A percentile compares a stretch with the other conserved stretches of the same genome.
These are phyloP conservation scores for Spialia ferax DNA, from an alignment of 2,888 invertebrate species.

Conservation along the genomic window DNA sequence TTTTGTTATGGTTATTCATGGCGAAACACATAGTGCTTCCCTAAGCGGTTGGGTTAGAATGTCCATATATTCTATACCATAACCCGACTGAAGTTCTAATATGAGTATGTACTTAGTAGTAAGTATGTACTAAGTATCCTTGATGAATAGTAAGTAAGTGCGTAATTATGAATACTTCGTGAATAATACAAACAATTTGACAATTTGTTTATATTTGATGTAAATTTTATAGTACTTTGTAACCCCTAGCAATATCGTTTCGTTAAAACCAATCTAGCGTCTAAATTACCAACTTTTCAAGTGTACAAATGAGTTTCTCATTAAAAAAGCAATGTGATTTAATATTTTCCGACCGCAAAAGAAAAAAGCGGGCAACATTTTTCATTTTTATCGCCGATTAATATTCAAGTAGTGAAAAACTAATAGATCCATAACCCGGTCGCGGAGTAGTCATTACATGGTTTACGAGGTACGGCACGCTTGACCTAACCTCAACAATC, in stretches of 20 bases:
- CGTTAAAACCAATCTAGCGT: neutral
- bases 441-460: slow-evolving; percentile 51
- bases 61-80: no score
- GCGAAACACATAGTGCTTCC: no score
- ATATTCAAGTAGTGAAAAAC: slow-evolving; percentile 49
- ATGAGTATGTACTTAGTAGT: no score
- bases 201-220: neutral
- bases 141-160: no score
- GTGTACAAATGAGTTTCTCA: slow-evolving; percentile 9
- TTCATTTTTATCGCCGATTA: slow-evolving; percentile 42
- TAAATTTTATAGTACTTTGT: neutral
- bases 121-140: no score
- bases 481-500: slow-evolving; percentile 52
- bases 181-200: no score
- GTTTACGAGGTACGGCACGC: slow-evolving; percentile 55
- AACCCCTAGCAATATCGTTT: neutral
- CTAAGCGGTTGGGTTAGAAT: no score
- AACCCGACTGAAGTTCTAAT: no score
- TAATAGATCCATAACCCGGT: slow-evolving; percentile 52
- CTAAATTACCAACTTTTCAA: neutral
- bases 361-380: slow-evolving; percentile 24
- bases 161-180: no score
- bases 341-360: slow-evolving; percentile 40
- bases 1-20: no score
- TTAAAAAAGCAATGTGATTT: slow-evolving; percentile 10